Evolutionary conservation across 2,113 vertebrate species (phyloP), one percentile per base, ranked within the genome.

Genomic region (Brienomyrus longianalis): DNA sequence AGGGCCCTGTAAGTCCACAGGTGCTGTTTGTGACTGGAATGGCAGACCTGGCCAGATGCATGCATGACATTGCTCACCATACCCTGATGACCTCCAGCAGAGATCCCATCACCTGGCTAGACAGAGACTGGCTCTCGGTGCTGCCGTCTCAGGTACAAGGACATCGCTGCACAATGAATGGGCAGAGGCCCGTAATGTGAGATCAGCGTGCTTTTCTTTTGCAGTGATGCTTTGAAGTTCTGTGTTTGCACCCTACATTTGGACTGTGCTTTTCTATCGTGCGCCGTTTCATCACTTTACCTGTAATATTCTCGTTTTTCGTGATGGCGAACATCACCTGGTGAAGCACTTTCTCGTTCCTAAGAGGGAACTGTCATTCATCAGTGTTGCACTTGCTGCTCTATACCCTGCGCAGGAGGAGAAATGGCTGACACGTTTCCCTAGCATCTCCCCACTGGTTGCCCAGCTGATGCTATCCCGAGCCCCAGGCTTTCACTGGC

Each of bases 391-490:
- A 10, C 10, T 43, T 19, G 35, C 17, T 50, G 2, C n/a, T 89
- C 3, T 52, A 1, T 85, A 87, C 93, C 93, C 51, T 35, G 89
- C 91, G 3, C 92, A 99, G 98, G 95, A 95, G 90, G 98, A 99
- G 93, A 92, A 92, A 88, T 93, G 91, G 91, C 93, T 99, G 88
- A 93, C 96, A 88, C 90, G 93, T 89, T 99, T 99, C 93, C 98
- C 98, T 1, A 96, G 95, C 93, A 92, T 99, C 87, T 99, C 96
- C 92, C 96, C 97, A 87, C 91, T 99, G 91, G 97, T 98, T 87
- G 95, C 97, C 92, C 98, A 98, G 92, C 93, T 97, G 6, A 98
- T 99, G 97, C 91, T 99, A 91, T 96, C 90, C 88, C 97, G 95
- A 93, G 95, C 90, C 7, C 94, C 95, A 3, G 96, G 97, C 0